Evolutionary conservation across 2,888 invertebrate species (phyloP).

Genomic region (Linnaemya tessellans): DNA sequence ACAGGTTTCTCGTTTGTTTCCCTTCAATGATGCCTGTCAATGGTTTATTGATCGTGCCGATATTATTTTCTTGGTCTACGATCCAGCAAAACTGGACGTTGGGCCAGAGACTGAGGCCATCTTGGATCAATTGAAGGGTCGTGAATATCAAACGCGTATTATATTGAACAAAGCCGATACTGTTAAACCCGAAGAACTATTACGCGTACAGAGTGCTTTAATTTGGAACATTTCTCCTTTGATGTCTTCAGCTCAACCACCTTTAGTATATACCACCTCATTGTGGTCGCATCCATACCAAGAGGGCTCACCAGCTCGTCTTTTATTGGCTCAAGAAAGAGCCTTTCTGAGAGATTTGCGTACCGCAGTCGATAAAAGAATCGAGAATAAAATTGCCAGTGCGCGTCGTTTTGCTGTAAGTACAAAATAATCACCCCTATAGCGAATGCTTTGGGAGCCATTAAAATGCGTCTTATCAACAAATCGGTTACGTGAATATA

Average conservation of each 20-base stretch:
- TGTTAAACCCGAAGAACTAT: conserved; percentile 94
- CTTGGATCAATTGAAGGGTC: conserved; percentile 96
- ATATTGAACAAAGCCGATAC: conserved; percentile 97
- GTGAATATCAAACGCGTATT: conserved; percentile 96
- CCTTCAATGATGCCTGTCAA: conserved; percentile 97
- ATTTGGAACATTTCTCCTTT: conserved; percentile 99
- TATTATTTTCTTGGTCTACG: conserved; percentile 97
- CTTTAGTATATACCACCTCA: conserved; percentile 94
- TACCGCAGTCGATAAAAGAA: conserved; percentile 92
- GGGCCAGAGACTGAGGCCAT: conserved; percentile 97
- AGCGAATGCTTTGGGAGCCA: no score
- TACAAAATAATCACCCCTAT: conserved; percentile 72
- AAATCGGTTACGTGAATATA: neutral
- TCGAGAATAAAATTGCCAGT: conserved; percentile 97
- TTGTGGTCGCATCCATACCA: conserved; percentile 94
- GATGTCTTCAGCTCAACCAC: conserved; percentile 97
- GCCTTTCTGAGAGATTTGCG: conserved; percentile 93
- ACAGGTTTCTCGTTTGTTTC: conserved; percentile 95
- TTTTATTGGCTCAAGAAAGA: conserved; percentile 94
- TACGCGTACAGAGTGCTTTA: conserved; percentile 96
- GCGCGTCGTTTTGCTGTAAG: conserved; percentile 97
- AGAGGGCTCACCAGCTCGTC: conserved; percentile 90
- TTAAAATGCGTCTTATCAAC: no score
- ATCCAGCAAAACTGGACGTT: conserved; percentile 97
- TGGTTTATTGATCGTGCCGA: conserved; percentile 99